Conservation (phyloP, 2,113 vertebrate species). For the Apaloderma vittatum region DNA sequence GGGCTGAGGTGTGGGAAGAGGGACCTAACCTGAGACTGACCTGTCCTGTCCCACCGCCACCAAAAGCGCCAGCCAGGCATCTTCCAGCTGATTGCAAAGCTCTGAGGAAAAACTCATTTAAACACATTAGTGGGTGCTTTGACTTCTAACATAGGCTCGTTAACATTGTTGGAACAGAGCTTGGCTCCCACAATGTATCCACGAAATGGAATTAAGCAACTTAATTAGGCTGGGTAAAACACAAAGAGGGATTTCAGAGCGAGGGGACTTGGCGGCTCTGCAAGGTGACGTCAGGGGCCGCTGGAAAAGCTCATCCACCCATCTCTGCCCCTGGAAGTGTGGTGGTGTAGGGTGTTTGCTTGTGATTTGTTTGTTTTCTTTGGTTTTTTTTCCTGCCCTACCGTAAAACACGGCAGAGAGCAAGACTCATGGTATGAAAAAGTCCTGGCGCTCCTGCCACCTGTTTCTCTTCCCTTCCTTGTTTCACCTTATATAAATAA, state of each 20-base stretch:
- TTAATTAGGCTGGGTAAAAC: conserved; percentile 49
- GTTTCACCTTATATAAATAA: neutral
- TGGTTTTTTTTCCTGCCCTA: neutral
- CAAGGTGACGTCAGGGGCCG: neutral
- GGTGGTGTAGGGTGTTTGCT: neutral
- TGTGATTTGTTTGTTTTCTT: neutral
- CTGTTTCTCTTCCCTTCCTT: neutral
- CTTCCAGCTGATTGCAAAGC: neutral
- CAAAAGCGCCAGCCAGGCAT: neutral
- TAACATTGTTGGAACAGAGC: conserved; percentile 19
- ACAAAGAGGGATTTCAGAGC: conserved; percentile 45
- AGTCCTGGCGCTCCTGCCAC: neutral
- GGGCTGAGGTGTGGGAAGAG: neutral
- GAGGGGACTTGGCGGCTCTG: neutral
- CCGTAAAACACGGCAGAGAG: neutral
- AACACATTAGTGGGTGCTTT: neutral
- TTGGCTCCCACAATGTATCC: neutral
- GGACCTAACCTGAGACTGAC: neutral
- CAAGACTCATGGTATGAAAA: neutral
- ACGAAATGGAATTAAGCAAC: conserved; percentile 37
- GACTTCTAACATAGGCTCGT: conserved; percentile 1
- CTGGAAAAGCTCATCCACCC: conserved; percentile 3
- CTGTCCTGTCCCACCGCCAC: rapidly evolving
- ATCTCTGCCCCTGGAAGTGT: neutral
- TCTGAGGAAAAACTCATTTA: neutral